A percentile compares a stretch with the other conserved stretches of the same genome.
These are phyloP conservation scores for Enhydra lutris DNA, from an alignment of 2,113 vertebrate species.

Conservation along the genomic window DNA sequence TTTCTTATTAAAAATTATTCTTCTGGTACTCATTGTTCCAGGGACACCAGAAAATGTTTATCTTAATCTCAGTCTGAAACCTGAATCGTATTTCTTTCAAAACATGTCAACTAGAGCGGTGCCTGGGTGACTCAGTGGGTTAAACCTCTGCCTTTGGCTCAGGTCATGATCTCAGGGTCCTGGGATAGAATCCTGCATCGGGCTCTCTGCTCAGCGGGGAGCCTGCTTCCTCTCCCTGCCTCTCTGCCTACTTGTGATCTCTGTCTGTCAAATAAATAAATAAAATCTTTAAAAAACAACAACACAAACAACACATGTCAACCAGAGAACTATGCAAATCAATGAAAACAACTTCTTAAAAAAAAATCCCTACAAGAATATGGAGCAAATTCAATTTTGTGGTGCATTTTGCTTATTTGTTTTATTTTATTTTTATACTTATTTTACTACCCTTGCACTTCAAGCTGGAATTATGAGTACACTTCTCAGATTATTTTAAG, in stretches of 20 bases:
- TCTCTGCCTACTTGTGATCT: too few species aligned
- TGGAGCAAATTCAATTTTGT: neutral
- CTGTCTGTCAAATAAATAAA: too few species aligned
- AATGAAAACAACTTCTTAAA: slow-evolving; percentile 1
- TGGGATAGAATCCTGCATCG: too few species aligned
- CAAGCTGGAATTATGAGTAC: neutral
- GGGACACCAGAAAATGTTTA: neutral
- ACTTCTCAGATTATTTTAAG: slow-evolving; percentile 28
- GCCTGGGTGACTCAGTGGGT: too few species aligned
- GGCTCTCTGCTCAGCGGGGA: too few species aligned
- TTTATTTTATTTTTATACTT: slow-evolving; percentile 41
- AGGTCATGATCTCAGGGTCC: too few species aligned
- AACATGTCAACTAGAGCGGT: neutral
- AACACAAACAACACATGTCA: neutral
- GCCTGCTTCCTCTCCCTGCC: too few species aligned
- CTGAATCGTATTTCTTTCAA: neutral
- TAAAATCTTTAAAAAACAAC: too few species aligned
- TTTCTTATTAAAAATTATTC: neutral
- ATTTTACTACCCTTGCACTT: neutral
- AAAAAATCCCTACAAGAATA: neutral
- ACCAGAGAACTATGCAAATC: neutral
- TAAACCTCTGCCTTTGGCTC: too few species aligned
- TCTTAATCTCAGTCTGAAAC: neutral
- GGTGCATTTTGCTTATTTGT: neutral
- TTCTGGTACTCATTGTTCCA: neutral